phyloP scores from a whole-genome alignment of 2,113 vertebrate species.

The Chascanopsetta lugubris region DNA sequence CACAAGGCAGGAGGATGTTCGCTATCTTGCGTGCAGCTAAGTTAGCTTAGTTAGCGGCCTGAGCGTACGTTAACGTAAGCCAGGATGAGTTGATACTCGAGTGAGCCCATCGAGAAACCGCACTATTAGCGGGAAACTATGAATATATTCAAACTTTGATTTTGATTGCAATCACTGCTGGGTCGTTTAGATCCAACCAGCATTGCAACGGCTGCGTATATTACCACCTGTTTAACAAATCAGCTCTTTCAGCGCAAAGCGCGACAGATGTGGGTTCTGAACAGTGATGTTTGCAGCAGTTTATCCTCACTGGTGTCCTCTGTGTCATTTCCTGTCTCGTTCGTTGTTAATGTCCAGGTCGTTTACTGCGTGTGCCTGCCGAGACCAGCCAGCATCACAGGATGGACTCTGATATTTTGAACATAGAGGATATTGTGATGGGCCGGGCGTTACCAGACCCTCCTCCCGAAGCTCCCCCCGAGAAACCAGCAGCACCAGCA shows the following conservation, averaged over 20 bases:
- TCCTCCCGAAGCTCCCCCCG: constrained; percentile 60
- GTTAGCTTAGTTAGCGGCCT: constrained; percentile 64
- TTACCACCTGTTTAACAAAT: constrained; percentile 22
- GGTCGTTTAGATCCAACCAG: not conserved
- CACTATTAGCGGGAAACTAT: not conserved
- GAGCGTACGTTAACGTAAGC: constrained; percentile 22
- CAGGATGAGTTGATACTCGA: constrained; percentile 38
- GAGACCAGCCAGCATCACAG: constrained; percentile 15
- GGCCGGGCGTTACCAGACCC: constrained; percentile 70
- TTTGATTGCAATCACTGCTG: fast-evolving
- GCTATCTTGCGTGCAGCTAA: constrained; percentile 33
- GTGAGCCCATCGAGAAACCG: not conserved
- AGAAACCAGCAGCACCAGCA: constrained; percentile 67
- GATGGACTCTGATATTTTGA: constrained; percentile 82
- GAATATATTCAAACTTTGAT: fast-evolving
- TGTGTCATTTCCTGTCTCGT: not conserved
- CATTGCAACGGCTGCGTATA: not conserved
- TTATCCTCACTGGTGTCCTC: not conserved
- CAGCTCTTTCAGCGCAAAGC: not conserved
- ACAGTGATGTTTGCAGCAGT: constrained; percentile 12
- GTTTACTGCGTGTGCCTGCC: not conserved
- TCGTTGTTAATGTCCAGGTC: not conserved
- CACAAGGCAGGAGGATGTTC: not conserved
- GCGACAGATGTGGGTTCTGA: not conserved
- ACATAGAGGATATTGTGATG: constrained; percentile 82